Evolutionary conservation across 2,888 invertebrate species (phyloP).

Genomic region (Dysmachus trigonus): DNA sequence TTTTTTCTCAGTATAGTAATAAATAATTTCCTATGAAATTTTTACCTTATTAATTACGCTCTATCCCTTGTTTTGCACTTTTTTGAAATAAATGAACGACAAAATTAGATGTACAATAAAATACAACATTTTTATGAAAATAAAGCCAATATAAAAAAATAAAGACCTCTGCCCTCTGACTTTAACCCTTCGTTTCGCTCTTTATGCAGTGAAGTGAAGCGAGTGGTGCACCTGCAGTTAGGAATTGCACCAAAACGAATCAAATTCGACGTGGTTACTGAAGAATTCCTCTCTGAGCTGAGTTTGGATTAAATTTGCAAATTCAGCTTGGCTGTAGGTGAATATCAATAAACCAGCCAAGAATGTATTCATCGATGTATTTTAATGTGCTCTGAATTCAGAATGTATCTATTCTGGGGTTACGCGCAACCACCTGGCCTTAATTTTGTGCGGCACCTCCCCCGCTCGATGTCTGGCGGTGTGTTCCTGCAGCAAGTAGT

Average conservation of each 20-base stretch:
- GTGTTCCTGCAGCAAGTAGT: not conserved
- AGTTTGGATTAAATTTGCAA: conserved; percentile 9
- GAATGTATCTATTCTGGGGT: not conserved
- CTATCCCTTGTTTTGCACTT: no score
- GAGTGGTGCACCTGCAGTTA: not conserved
- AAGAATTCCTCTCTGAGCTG: not conserved
- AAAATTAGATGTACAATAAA: no score
- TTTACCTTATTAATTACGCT: no score
- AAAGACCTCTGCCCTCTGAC: not conserved
- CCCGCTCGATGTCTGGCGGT: not conserved
- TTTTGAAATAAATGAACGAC: no score
- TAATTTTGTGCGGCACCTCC: not conserved
- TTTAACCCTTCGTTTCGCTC: not conserved
- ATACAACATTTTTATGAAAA: no score
- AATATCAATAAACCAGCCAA: conserved; percentile 17
- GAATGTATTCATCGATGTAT: conserved; percentile 1
- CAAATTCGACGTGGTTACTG: not conserved
- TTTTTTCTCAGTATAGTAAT: no score
- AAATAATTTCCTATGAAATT: no score
- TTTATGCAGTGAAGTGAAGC: not conserved
- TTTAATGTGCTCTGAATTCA: not conserved
- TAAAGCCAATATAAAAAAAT: not conserved
- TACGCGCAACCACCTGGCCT: not conserved
- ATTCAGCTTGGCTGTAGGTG: not conserved
- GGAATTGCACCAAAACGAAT: not conserved